A percentile compares a stretch with the other conserved stretches of the same genome.
phyloP scores from a whole-genome alignment of 2,888 invertebrate species.

The Tetropium fuscum region DNA sequence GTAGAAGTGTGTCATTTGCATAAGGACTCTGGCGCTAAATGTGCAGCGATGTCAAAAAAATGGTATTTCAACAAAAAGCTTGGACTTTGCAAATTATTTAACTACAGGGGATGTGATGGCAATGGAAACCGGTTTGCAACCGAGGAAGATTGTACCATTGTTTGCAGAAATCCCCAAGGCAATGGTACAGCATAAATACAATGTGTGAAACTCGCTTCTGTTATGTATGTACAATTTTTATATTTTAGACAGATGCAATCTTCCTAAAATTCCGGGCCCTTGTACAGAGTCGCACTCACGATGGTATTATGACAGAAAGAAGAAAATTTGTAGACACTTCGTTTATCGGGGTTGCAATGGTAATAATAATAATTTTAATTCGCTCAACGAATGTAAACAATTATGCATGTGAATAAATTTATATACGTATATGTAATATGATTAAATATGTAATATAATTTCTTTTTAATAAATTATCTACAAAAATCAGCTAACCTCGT shows the following conservation, averaged over 20 bases:
- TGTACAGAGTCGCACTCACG: neutral
- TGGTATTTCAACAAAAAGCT: slow-evolving; percentile 27
- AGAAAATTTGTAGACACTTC: slow-evolving; percentile 15
- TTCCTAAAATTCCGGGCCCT: slow-evolving; percentile 10
- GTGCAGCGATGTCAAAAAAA: slow-evolving; percentile 23
- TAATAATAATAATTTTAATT: slow-evolving; percentile 12
- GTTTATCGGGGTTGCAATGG: slow-evolving; percentile 31
- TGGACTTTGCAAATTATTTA: slow-evolving; percentile 27
- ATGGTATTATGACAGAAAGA: slow-evolving; percentile 17
- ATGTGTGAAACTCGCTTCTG: neutral
- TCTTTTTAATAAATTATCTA: no score
- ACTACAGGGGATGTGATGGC: slow-evolving; percentile 34
- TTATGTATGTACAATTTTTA: slow-evolving; percentile 1
- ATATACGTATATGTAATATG: neutral
- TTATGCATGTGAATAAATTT: neutral
- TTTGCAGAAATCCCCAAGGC: slow-evolving; percentile 29
- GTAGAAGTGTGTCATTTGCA: slow-evolving; percentile 28
- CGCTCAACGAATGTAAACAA: slow-evolving; percentile 3
- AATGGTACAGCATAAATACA: slow-evolving; percentile 17
- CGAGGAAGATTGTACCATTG: slow-evolving; percentile 23
- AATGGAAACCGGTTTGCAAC: slow-evolving; percentile 29
- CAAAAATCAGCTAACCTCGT: no score
- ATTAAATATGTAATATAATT: neutral
- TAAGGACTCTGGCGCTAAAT: slow-evolving; percentile 21
- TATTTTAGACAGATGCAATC: slow-evolving; percentile 34